These are phyloP conservation scores for Eudyptes chrysolophus DNA, from an alignment of 2,113 vertebrate genomes.

Conservation along the genomic window DNA sequence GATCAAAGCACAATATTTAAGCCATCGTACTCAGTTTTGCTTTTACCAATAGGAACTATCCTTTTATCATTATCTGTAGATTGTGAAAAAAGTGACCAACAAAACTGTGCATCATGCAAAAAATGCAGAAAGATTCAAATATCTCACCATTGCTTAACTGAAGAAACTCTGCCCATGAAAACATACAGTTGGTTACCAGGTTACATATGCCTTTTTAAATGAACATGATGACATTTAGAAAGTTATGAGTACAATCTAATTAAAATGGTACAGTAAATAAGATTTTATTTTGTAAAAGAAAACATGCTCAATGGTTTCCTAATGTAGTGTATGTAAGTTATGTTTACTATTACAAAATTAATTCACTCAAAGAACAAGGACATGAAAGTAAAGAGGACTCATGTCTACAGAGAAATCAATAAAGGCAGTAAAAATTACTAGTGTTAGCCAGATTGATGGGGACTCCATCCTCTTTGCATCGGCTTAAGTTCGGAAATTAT, in stretches of 20 bases:
- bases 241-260: neutral
- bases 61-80: neutral
- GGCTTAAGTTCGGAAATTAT: neutral
- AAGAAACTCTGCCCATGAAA: slow-evolving; percentile 5
- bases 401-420: neutral
- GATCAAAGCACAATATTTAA: neutral
- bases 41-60: neutral
- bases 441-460: neutral
- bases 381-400: neutral
- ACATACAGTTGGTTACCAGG: neutral
- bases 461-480: neutral
- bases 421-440: neutral
- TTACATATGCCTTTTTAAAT: neutral
- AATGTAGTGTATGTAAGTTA: neutral
- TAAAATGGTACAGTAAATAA: neutral
- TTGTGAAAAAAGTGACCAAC: neutral
- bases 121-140: neutral
- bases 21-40: neutral
- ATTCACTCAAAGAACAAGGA: neutral
- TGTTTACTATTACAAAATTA: neutral
- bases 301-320: neutral
- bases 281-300: neutral
- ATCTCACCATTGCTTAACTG: neutral
- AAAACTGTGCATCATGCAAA: neutral
- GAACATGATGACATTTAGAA: neutral